phyloP scores from a whole-genome alignment of 2,113 vertebrate genomes.

The Centropristis striata region DNA sequence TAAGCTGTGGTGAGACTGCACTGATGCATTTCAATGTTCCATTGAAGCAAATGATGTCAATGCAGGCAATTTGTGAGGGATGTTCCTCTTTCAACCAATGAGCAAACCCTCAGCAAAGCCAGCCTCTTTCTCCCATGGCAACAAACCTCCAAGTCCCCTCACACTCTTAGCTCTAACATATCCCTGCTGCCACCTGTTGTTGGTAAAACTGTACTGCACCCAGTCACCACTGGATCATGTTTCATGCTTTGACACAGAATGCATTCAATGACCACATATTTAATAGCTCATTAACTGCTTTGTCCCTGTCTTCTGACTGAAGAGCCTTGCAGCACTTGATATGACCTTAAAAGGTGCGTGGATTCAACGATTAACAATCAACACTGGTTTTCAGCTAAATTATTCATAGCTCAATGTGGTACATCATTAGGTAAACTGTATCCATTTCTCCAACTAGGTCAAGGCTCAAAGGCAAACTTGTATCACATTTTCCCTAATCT shows the following conservation, averaged over 20 bases:
- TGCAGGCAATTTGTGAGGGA: not conserved
- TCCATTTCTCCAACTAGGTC: no score
- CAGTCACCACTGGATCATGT: not conserved
- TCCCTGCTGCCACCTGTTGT: conserved; percentile 44
- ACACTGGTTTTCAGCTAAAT: no score
- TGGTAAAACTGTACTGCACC: not conserved
- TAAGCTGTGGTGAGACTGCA: not conserved
- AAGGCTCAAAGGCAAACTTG: no score
- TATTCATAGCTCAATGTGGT: no score
- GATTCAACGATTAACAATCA: no score
- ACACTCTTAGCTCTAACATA: not conserved
- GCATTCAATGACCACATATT: not conserved
- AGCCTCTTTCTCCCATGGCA: not conserved
- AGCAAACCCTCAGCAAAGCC: not conserved
- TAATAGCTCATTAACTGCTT: not conserved
- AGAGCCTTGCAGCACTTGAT: no score
- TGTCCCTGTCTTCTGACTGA: no score
- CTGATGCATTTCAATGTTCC: not conserved
- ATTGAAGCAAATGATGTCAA: not conserved
- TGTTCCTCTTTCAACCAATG: conserved; percentile 1
- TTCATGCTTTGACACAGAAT: not conserved
- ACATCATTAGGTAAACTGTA: no score
- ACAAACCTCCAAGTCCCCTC: not conserved
- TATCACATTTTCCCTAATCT: no score
- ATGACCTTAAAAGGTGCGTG: no score